These are phyloP conservation scores for Apodemus agrarius DNA, from an alignment of 2,797 vertebrate species.

Conservation along the genomic window DNA sequence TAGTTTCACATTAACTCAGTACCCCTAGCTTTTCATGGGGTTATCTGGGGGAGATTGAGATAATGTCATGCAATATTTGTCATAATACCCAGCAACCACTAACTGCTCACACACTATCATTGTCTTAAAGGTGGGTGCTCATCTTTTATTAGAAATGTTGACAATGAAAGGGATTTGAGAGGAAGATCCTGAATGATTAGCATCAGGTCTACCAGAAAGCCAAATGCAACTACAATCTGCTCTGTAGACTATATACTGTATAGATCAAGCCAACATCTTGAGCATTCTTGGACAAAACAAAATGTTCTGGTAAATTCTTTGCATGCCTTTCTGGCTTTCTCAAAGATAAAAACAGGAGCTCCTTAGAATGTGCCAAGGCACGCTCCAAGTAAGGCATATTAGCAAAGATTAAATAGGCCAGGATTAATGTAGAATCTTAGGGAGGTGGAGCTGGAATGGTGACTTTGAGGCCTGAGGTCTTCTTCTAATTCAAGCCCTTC, in stretches of 20 bases:
- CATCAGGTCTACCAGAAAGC: slow-evolving; percentile 34
- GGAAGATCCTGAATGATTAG: background rate
- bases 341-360: slow-evolving; percentile 62
- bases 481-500: slow-evolving; percentile 8
- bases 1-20: background rate
- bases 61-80: background rate
- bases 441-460: background rate
- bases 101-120: background rate
- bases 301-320: slow-evolving; percentile 61
- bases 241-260: background rate
- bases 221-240: slow-evolving; percentile 1
- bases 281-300: slow-evolving; percentile 69
- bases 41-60: background rate
- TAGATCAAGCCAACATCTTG: background rate
- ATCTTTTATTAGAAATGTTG: slow-evolving; percentile 16
- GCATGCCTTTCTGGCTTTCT: slow-evolving; percentile 61
- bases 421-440: background rate
- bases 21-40: background rate
- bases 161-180: background rate
- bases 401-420: background rate
- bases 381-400: background rate
- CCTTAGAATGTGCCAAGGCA: slow-evolving; percentile 36
- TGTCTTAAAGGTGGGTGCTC: slow-evolving; percentile 27
- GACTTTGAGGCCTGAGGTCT: background rate
- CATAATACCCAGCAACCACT: background rate